Conservation (phyloP, 1,140 invertebrate genomes). For the Alviniconcha marisindica region DNA sequence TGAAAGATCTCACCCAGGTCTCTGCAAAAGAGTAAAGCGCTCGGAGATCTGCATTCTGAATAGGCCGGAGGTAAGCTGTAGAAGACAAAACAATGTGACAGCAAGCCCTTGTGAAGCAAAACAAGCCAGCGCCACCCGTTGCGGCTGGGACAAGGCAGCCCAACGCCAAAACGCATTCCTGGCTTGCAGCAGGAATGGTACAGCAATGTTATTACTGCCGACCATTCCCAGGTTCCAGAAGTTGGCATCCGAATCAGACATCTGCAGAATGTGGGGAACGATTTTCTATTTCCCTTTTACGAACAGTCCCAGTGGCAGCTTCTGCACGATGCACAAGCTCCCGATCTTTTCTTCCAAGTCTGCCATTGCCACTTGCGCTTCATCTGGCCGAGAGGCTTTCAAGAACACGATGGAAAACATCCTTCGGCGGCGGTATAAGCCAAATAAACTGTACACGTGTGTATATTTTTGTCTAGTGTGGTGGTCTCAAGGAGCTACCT, state of each 20-base stretch:
- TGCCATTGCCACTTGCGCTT: background rate
- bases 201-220: background rate
- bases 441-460: slow-evolving; percentile 1
- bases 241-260: background rate
- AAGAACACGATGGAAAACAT: background rate
- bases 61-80: too few species aligned
- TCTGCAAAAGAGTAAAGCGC: too few species aligned
- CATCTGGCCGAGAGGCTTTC: background rate
- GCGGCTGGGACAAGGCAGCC: background rate
- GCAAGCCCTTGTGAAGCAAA: background rate
- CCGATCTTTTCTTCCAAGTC: background rate
- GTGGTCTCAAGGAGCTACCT: background rate
- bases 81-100: background rate
- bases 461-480: background rate
- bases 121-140: background rate
- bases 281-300: background rate
- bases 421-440: background rate
- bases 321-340: background rate
- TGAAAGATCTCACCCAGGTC: too few species aligned
- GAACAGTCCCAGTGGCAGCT: background rate
- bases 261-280: background rate
- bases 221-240: background rate
- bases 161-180: background rate
- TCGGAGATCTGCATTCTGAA: too few species aligned
- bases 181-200: background rate